Conservation (phyloP, 2,113 vertebrate species). For the Bufo bufo region DNA sequence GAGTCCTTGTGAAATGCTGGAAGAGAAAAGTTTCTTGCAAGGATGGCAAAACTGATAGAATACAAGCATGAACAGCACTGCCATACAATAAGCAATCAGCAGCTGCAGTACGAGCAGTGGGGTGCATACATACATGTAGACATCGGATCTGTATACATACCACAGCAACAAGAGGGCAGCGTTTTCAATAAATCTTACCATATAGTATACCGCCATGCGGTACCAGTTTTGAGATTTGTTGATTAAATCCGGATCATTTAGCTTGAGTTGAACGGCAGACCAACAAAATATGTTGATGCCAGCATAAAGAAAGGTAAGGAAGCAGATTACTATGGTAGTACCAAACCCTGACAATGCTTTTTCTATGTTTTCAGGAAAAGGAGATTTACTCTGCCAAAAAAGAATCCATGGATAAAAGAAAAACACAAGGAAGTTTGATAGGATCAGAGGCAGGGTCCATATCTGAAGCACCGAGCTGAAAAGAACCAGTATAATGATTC, state of each 20-base stretch:
- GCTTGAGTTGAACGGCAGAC: slow-evolving; percentile 92
- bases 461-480: slow-evolving; percentile 91
- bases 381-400: slow-evolving; percentile 90
- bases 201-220: slow-evolving; percentile 85
- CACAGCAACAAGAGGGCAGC: slow-evolving; percentile 87
- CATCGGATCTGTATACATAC: slow-evolving; percentile 86
- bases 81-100: slow-evolving; percentile 82
- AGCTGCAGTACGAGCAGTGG: slow-evolving; percentile 86
- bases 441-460: slow-evolving; percentile 84
- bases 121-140: slow-evolving; percentile 84
- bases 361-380: slow-evolving; percentile 94
- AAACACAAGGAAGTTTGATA: slow-evolving; percentile 85
- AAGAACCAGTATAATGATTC: slow-evolving; percentile 89
- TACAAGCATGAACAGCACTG: slow-evolving; percentile 91
- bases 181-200: slow-evolving; percentile 90
- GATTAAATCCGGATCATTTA: slow-evolving; percentile 90
- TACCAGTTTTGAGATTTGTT: slow-evolving; percentile 94
- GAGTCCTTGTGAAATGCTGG: slow-evolving; percentile 80
- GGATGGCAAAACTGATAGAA: slow-evolving; percentile 97
- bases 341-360: slow-evolving; percentile 89
- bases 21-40: slow-evolving; percentile 90
- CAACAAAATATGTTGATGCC: slow-evolving; percentile 99
- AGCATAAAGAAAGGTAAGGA: slow-evolving; percentile 92
- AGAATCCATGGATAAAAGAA: slow-evolving; percentile 90
- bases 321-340: slow-evolving; percentile 88